A percentile compares a stretch with the other conserved stretches of the same genome.
These are phyloP conservation scores for Deladenus siricidicola DNA, from an alignment of 2,888 invertebrate species.

Conservation along the genomic window DNA sequence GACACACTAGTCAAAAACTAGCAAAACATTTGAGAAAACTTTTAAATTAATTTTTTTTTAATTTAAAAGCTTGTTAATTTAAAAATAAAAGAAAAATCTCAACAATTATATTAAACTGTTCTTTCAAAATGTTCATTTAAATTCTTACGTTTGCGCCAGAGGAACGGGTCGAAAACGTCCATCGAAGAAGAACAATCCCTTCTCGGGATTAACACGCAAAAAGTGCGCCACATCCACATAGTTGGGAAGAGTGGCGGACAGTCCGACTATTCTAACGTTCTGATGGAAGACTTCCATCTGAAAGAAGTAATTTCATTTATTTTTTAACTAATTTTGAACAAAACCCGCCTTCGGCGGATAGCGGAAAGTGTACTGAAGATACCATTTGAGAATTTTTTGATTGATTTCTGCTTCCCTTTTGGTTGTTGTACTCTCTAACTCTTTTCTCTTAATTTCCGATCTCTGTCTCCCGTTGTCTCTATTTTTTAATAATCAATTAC, in stretches of 20 bases:
- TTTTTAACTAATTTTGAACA: not conserved
- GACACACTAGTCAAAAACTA: no score
- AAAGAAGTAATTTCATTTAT: no score
- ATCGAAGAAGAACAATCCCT: slow-evolving; percentile 60
- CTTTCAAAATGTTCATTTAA: not conserved
- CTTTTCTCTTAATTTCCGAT: no score
- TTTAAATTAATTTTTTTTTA: not conserved
- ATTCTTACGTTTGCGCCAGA: slow-evolving; percentile 30
- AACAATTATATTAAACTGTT: no score
- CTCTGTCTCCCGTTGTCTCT: no score
- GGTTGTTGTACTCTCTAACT: no score
- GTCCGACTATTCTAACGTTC: slow-evolving; percentile 81
- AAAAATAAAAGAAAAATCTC: no score
- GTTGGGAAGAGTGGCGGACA: slow-evolving; percentile 86
- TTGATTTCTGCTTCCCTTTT: no score
- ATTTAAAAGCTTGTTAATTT: no score
- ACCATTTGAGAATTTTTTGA: no score
- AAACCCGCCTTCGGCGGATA: no score
- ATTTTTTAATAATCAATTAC: slow-evolving; percentile 6
- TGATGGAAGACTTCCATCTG: slow-evolving; percentile 59
- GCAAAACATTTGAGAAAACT: slow-evolving; percentile 7
- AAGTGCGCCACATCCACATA: slow-evolving; percentile 91
- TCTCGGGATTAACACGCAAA: slow-evolving; percentile 78
- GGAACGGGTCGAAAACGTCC: slow-evolving; percentile 81
- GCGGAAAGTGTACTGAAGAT: no score